Base-by-base conservation (phyloP, 2,797 vertebrate genomes). In the Siniperca obscura region DNA sequence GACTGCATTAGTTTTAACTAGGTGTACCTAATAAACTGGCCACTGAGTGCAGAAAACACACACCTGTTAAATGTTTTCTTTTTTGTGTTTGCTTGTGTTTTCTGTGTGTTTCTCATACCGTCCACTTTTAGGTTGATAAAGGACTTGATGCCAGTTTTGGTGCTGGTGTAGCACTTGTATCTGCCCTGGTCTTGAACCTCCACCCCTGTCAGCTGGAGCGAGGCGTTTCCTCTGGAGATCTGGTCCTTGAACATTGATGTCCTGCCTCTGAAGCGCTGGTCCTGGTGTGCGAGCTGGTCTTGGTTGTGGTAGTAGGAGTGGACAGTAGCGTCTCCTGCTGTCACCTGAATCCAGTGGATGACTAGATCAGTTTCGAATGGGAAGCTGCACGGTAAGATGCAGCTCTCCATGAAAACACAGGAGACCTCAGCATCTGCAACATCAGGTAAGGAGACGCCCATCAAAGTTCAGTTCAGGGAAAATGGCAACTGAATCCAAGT, bases 171-270 rank as follows among this genome's bases (percentile, higher is more conserved):
- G 55, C 55, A 97, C 1, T 3, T 48, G 0, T 96, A 97, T 65
- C 0, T 66, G 14, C 93, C 94, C 64, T 90, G 30, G 25, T 96
- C 96, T 66, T 59, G 34, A 52, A 95, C 0, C 0, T 12, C 25
- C 67, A 96, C 52, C 4, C 80, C 52, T 11, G 4, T 91, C 48
- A 97, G 84, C 36, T 13, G 77, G 7, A 97, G 91, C 0, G 96
- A 96, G 3, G 94, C 94, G 7, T 96, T 95, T 77, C 96, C 95
- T 4, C 7, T 48, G 14, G 44, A 7, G 68, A 96, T 90, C 80
- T 95, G 81, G 12, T 82, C 22, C 0, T 19, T 25, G 56, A 95
- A 95, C 81, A 96, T 87, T 0, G 73, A 88, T 0, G 96, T 95
- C 71, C 95, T 94, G 46, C 57, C 55, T 42, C 1, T 82, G 70